These are phyloP conservation scores for Takifugu rubripes DNA, from an alignment of 2,797 vertebrate species.

Conservation along the genomic window DNA sequence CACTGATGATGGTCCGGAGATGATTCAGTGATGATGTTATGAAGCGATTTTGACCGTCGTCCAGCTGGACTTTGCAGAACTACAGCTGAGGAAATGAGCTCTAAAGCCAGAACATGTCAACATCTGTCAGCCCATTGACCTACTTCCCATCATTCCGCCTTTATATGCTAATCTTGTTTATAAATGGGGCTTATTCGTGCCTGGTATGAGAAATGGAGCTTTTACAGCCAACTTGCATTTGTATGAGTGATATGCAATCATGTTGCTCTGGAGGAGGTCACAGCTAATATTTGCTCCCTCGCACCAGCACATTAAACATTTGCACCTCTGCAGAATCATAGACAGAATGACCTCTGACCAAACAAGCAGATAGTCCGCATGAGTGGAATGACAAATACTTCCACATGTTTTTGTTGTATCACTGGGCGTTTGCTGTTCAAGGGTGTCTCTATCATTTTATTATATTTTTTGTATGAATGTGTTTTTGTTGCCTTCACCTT, in stretches of 20 bases:
- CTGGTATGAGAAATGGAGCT: conserved; percentile 25
- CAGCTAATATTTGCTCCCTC: conserved; percentile 26
- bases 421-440: conserved; percentile 10
- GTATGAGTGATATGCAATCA: conserved; percentile 17
- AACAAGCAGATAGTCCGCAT: conserved; percentile 30
- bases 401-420: conserved; percentile 30
- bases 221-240: neutral
- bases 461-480: conserved; percentile 43
- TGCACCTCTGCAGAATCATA: conserved; percentile 25
- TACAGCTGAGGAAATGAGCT: conserved; percentile 63
- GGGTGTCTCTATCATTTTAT: conserved; percentile 21
- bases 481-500: conserved; percentile 31
- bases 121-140: conserved; percentile 68
- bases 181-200: conserved; percentile 41
- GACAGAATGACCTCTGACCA: conserved; percentile 36
- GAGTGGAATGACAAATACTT: conserved; percentile 16
- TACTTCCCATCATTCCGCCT: conserved; percentile 54
- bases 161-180: conserved; percentile 56
- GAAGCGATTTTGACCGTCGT: conserved; percentile 36
- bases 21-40: conserved; percentile 22
- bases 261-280: conserved; percentile 1
- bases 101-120: conserved; percentile 54
- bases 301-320: conserved; percentile 26
- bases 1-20: conserved; percentile 21
- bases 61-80: conserved; percentile 56